Percentiles rank a stretch among this genome's conserved stretches.
These are phyloP conservation scores for Tuberolachnus salignus DNA, from an alignment of 2,888 invertebrate species.

Conservation along the genomic window DNA sequence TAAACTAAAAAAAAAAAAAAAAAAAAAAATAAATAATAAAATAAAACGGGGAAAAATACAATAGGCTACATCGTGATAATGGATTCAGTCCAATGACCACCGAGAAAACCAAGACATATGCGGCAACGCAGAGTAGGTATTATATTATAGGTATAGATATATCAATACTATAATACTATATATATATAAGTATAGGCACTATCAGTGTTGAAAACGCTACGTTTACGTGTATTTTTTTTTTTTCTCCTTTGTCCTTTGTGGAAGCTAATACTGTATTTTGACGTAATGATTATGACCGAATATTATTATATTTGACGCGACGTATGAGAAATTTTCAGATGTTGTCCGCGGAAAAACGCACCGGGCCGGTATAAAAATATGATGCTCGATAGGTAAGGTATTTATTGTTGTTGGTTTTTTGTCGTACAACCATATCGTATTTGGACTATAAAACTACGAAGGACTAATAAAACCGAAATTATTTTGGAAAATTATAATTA, in stretches of 20 bases:
- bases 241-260: constrained; percentile 13
- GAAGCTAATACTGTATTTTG: constrained; percentile 32
- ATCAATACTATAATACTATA: not conserved
- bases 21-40: constrained; percentile 10
- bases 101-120: constrained; percentile 51
- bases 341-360: not conserved
- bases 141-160: not conserved
- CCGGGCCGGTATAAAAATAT: too few relatives aligned
- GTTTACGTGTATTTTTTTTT: not conserved
- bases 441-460: too few relatives aligned
- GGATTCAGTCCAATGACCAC: constrained; percentile 54
- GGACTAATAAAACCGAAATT: too few relatives aligned
- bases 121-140: constrained; percentile 17
- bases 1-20: constrained; percentile 18
- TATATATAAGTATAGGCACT: not conserved
- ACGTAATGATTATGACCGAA: constrained; percentile 47
- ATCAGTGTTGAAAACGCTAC: not conserved
- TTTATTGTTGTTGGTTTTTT: too few relatives aligned
- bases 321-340: constrained; percentile 15
- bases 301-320: not conserved
- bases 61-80: constrained; percentile 42
- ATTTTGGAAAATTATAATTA: too few relatives aligned
- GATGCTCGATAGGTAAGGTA: too few relatives aligned
- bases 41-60: constrained; percentile 37
- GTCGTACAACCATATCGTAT: too few relatives aligned